Conservation (phyloP, 2,113 vertebrate genomes). For the Theristicus caerulescens region DNA sequence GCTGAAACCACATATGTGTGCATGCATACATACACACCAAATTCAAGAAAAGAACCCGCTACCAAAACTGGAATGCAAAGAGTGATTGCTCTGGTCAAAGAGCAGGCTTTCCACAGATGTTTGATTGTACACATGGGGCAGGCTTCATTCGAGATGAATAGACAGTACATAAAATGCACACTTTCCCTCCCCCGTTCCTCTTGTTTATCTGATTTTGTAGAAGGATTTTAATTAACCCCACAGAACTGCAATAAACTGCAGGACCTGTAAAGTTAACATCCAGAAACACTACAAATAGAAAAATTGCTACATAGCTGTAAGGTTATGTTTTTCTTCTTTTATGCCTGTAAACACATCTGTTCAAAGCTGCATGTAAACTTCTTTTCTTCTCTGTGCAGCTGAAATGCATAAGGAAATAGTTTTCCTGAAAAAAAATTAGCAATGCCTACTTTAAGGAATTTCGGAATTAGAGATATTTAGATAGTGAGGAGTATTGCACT, state of each 20-base stretch:
- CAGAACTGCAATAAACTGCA: background rate
- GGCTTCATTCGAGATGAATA: background rate
- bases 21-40: background rate
- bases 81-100: background rate
- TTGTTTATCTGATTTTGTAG: constrained; percentile 33
- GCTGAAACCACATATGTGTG: background rate
- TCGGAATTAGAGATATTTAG: background rate
- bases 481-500: background rate
- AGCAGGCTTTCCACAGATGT: constrained; percentile 18
- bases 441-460: background rate
- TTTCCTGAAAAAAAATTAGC: background rate
- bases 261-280: background rate
- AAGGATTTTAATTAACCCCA: constrained; percentile 31
- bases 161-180: background rate
- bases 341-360: constrained; percentile 5
- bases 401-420: background rate
- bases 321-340: background rate
- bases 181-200: background rate
- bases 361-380: background rate
- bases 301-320: background rate
- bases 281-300: background rate
- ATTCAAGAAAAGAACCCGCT: background rate
- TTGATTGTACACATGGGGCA: background rate
- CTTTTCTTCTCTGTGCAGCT: background rate
- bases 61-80: background rate